A percentile compares a stretch with the other conserved stretches of the same genome.
Evolutionary conservation across 2,888 invertebrate species (phyloP).

Genomic region (Boloria selene): DNA sequence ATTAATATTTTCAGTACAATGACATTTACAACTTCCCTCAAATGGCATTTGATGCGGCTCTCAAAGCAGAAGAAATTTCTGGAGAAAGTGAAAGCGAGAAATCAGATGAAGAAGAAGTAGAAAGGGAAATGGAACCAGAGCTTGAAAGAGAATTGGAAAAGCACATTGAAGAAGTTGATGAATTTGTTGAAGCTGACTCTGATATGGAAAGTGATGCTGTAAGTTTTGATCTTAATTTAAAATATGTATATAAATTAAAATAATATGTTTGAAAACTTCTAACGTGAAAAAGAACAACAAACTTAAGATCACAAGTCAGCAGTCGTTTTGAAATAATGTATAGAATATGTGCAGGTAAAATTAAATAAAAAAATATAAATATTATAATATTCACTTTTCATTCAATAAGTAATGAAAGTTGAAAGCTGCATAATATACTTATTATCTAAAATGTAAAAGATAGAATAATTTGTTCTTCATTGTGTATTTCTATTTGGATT

Average conservation of each 20-base stretch:
- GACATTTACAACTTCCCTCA: constrained; percentile 99
- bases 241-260: neutral
- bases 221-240: constrained; percentile 36
- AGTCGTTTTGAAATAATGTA: too few species aligned
- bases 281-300: neutral
- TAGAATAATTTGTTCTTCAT: too few species aligned
- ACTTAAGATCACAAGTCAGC: too few species aligned
- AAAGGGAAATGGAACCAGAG: constrained; percentile 83
- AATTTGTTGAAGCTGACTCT: constrained; percentile 89
- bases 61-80: constrained; percentile 92
- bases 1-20: constrained; percentile 95
- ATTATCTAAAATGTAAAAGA: too few species aligned
- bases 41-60: constrained; percentile 95
- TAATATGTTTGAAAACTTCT: neutral
- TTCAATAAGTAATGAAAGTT: too few species aligned
- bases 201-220: constrained; percentile 81
- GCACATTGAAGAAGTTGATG: constrained; percentile 82
- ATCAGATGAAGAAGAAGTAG: constrained; percentile 83
- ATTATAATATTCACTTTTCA: too few species aligned
- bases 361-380: too few species aligned
- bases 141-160: constrained; percentile 84
- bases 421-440: too few species aligned
- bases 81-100: constrained; percentile 86
- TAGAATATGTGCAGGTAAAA: too few species aligned
- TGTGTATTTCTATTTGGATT: too few species aligned